phyloP scores from a whole-genome alignment of 2,113 vertebrate genomes.

The Mohoua ochrocephala region DNA sequence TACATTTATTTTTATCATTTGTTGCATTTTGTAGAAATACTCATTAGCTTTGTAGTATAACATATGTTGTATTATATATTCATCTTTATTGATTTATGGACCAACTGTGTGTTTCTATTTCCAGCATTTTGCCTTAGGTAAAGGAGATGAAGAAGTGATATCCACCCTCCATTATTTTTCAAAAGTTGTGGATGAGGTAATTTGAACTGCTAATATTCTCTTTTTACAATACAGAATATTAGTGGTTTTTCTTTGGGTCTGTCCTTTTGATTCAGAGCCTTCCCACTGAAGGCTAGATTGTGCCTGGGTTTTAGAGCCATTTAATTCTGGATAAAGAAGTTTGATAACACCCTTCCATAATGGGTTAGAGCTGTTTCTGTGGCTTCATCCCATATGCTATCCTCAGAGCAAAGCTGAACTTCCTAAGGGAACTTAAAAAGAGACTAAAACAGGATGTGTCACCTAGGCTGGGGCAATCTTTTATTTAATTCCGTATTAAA shows the following conservation, averaged over 20 bases:
- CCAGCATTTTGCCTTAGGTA: constrained; percentile 95
- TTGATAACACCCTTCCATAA: not conserved
- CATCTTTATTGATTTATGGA: not conserved
- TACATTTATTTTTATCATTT: not conserved
- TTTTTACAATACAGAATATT: not conserved
- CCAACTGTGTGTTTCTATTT: constrained; percentile 17
- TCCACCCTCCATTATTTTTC: constrained; percentile 89
- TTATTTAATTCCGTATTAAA: not conserved
- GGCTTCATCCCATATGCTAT: not conserved
- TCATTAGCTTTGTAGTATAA: not conserved
- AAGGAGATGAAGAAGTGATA: constrained; percentile 97
- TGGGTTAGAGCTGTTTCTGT: not conserved
- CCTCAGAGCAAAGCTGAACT: not conserved
- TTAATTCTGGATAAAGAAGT: not conserved
- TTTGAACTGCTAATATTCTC: not conserved
- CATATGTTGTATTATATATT: not conserved
- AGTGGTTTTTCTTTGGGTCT: not conserved
- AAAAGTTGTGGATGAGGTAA: constrained; percentile 93
- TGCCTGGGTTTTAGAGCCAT: not conserved
- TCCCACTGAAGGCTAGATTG: not conserved
- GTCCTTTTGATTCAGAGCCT: not conserved
- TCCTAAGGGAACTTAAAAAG: not conserved
- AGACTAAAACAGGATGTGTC: not conserved
- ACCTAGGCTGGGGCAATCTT: not conserved
- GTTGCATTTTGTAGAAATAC: not conserved